Evolutionary conservation across 2,797 vertebrate species (phyloP), one percentile per base, ranked within the genome.

Genomic region (Pipistrellus nathusii): DNA sequence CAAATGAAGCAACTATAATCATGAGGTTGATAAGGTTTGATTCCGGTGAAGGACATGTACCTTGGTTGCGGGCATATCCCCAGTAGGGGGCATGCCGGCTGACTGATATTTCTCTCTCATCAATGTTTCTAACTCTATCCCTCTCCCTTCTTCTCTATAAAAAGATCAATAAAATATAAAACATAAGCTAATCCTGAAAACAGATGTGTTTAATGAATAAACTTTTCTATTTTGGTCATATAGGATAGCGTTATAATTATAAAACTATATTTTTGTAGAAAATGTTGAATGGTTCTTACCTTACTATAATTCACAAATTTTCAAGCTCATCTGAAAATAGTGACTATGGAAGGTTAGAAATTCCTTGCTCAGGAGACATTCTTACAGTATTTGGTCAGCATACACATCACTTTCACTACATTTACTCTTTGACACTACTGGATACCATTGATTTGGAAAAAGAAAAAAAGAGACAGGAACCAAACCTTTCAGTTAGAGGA

Each of bases 271-370:
- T 71, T 90, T 48, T 32, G 15, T 71, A 88, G 64, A 46, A 55
- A 23, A 30, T 85, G 75, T 48, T 53, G 30, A 81, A 21, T 81
- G 73, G 4, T 8, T 88, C 59, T 88, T 78, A 10, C 32, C 20
- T 90, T 89, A 81, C 12, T 85, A 25, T 46, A 89, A 77, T 41
- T 88, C 64, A 55, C 68, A 77, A 30, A 73, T 68, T 87, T 87
- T 72, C n/a, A 66, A 83, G 53, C 75, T n/a, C 41, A 69, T 55
- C 44, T 46, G 21, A 46, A 66, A 66, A 75, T 48, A 48, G 20
- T 32, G 11, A 64, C 35, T 59, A 35, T 11, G 59, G 48, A 90
- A 71, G 44, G 53, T 25, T 51, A 51, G 48, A 32, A 72, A 57
- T 20, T 66, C 80, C 27, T 78, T 72, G 21, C 44, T 38, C 23